Base-by-base conservation (phyloP, 2,888 invertebrate genomes). In the Watsonalla binaria region DNA sequence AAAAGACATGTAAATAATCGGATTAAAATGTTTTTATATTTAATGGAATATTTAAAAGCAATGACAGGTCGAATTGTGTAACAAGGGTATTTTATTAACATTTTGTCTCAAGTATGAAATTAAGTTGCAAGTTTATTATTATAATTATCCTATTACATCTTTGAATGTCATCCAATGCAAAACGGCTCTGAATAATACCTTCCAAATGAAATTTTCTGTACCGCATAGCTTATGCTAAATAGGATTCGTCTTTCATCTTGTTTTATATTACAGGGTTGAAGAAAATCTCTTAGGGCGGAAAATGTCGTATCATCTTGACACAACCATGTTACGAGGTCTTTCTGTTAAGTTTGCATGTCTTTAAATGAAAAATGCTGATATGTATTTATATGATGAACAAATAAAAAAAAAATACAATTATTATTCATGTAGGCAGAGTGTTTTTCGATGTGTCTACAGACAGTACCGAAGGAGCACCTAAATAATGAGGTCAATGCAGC, bases 401-500 rank as follows among this genome's bases (percentile, higher is more conserved):
- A 2, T 2, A 24, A 24, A 24, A 24, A 24, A 24, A 24, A 2
- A 24, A n/a, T n/a, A n/a, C n/a, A n/a, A n/a, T n/a, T n/a, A n/a
- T n/a, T n/a, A n/a, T n/a, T n/a, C n/a, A n/a, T n/a, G n/a, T n/a
- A n/a, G n/a, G n/a, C n/a, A n/a, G n/a, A n/a, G n/a, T n/a, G 24
- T 24, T 4, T 24, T 24, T 42, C 5, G 11, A 8, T 1, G 42
- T 42, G 8, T 5, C 9, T 61, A 68, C 63, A 57, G 60, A 66
- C 63, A 76, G 80, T 80, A 78, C 68, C 66, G 70, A 80, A 80
- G 78, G 72, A 84, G 82, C 76, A 78, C 78, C 84, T 86, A 80
- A 85, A 83, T 84, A 88, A 85, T 82, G 84, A 88, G 88, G 89
- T 80, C 90, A 89, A 84, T 90, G 90, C 90, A 89, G 86, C 80